A percentile compares a stretch with the other conserved stretches of the same genome.
These are phyloP conservation scores for Brachymystax lenok DNA, from an alignment of 2,797 vertebrate genomes.

Conservation along the genomic window DNA sequence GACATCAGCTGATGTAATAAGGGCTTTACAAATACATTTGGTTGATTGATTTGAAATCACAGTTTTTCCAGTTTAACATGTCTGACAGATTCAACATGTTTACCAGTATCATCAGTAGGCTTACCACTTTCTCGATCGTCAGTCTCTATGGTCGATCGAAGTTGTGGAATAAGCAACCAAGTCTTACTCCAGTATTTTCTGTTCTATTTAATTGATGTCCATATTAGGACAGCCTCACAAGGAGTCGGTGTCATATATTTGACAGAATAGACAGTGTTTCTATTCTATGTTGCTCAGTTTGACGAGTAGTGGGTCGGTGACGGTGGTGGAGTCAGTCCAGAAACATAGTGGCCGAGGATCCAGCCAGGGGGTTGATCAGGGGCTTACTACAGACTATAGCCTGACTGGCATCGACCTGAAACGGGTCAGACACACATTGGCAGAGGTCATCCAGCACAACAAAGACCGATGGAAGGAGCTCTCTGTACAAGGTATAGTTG, in stretches of 20 bases:
- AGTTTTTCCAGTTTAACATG: neutral
- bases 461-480: slow-evolving; percentile 97
- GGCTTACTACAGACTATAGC: slow-evolving; percentile 80
- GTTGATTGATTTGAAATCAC: neutral
- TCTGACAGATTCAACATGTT: neutral
- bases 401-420: slow-evolving; percentile 85
- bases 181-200: neutral
- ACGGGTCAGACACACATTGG: slow-evolving; percentile 82
- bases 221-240: neutral
- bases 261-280: neutral
- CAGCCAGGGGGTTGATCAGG: slow-evolving; percentile 64
- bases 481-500: slow-evolving; percentile 82
- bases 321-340: slow-evolving; percentile 78
- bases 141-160: neutral
- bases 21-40: no score
- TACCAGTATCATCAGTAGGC: no score
- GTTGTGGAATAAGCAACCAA: neutral
- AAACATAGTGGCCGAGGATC: slow-evolving; percentile 73
- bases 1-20: no score
- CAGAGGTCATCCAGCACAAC: slow-evolving; percentile 89
- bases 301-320: slow-evolving; percentile 72
- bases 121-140: neutral
- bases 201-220: neutral
- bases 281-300: slow-evolving; percentile 57
- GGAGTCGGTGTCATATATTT: neutral